These are phyloP conservation scores for Noctua fimbriata DNA, from an alignment of 2,888 invertebrate genomes.

Conservation along the genomic window DNA sequence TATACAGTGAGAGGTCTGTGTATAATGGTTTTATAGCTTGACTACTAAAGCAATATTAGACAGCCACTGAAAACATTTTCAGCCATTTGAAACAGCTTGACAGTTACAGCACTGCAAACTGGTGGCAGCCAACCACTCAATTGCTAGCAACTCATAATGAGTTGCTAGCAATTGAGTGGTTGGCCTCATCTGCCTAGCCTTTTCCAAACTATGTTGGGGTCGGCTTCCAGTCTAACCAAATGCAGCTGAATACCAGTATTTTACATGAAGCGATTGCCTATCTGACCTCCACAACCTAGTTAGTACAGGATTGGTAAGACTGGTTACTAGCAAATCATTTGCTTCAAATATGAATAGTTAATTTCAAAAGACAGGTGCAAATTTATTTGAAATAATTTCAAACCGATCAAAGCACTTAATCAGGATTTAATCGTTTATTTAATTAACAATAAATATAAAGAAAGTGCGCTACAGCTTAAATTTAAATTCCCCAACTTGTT, in stretches of 20 bases:
- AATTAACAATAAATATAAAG: conserved; percentile 33
- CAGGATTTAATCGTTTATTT: conserved; percentile 6
- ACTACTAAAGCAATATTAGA: too few species aligned
- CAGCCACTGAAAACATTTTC: too few species aligned
- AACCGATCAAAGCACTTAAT: conserved; percentile 13
- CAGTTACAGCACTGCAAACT: too few species aligned
- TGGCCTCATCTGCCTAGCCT: background rate
- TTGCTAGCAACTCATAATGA: background rate
- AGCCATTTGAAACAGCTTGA: too few species aligned
- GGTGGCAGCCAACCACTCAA: too few species aligned
- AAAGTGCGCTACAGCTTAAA: conserved; percentile 35
- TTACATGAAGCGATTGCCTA: background rate
- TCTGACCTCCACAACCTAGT: background rate
- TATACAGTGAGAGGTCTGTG: too few species aligned
- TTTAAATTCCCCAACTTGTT: conserved; percentile 41
- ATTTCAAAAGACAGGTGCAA: background rate
- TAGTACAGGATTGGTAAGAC: background rate
- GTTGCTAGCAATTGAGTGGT: too few species aligned
- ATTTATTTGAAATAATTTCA: background rate
- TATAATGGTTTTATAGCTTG: too few species aligned
- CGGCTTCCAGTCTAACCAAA: background rate
- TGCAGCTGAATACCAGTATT: background rate
- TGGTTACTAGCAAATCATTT: conserved; percentile 4
- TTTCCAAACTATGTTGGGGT: background rate
- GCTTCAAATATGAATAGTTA: background rate